Conservation (phyloP, 1,140 invertebrate species). For the Leptestheria dahalacensis region DNA sequence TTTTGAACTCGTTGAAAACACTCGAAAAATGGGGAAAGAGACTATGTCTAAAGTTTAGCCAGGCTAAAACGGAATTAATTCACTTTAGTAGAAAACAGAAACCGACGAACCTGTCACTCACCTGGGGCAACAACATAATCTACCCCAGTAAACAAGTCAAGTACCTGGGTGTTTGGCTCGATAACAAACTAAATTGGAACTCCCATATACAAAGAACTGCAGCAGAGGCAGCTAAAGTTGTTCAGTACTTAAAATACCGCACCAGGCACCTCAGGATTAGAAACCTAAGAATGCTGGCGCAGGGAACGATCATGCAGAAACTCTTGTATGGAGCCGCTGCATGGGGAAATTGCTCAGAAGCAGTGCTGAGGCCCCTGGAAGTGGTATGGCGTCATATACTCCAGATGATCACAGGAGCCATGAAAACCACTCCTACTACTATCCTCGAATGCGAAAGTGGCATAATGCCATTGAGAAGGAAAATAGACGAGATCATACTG, state of each 20-base stretch:
- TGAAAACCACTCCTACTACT: neutral
- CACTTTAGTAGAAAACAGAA: neutral
- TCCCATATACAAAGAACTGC: neutral
- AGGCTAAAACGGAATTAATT: neutral
- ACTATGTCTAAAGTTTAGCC: neutral
- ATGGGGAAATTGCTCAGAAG: neutral
- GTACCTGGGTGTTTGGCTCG: neutral
- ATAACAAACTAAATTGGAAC: neutral
- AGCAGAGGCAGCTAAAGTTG: neutral
- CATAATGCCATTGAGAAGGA: neutral
- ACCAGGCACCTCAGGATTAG: neutral
- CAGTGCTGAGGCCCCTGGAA: neutral
- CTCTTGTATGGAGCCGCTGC: neutral
- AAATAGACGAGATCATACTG: neutral
- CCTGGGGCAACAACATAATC: neutral
- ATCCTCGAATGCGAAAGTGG: neutral
- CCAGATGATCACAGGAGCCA: neutral
- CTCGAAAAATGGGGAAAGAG: neutral
- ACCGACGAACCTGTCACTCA: neutral
- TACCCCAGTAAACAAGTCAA: neutral
- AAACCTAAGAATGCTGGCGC: neutral
- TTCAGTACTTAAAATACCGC: neutral
- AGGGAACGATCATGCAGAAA: neutral
- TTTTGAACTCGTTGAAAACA: neutral
- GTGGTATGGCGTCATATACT: neutral